A percentile compares a stretch with the other conserved stretches of the same genome.
Evolutionary conservation across 1,140 invertebrate genomes (phyloP).

Genomic region (Zaprionus inermis): DNA sequence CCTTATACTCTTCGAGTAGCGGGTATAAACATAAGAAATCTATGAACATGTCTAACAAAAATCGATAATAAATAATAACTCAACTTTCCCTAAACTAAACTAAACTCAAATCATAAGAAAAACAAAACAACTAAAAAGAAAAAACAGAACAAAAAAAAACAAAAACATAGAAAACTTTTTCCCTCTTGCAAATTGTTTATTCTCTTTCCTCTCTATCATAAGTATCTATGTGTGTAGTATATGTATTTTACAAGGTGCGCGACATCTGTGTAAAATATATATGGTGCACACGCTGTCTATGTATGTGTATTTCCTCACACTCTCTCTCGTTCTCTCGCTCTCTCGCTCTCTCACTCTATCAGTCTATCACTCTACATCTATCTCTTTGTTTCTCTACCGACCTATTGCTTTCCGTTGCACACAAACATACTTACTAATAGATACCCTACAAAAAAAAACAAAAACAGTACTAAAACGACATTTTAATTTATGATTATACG

Average conservation of each 20-base stretch:
- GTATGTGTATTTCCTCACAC: constrained; percentile 74
- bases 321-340: constrained; percentile 30
- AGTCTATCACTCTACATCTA: constrained; percentile 29
- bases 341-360: neutral
- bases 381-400: constrained; percentile 9
- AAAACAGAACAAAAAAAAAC: constrained; percentile 32
- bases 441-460: constrained; percentile 3
- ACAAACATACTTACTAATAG: constrained; percentile 19
- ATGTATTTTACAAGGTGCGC: constrained; percentile 63
- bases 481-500: constrained; percentile 24
- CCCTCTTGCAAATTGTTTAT: constrained; percentile 69
- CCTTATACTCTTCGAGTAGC: no score
- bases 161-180: constrained; percentile 65
- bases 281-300: constrained; percentile 73
- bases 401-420: constrained; percentile 21
- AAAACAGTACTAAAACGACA: constrained; percentile 24
- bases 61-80: constrained; percentile 15
- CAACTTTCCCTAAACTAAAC: constrained; percentile 26
- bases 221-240: constrained; percentile 56
- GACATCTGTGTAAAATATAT: constrained; percentile 67
- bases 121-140: constrained; percentile 23
- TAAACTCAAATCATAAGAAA: constrained; percentile 22
- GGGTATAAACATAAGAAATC: constrained; percentile 52
- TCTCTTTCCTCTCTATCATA: constrained; percentile 50
- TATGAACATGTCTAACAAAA: constrained; percentile 56